phyloP scores from a whole-genome alignment of 2,797 vertebrate species.

The Aldrovandia affinis region DNA sequence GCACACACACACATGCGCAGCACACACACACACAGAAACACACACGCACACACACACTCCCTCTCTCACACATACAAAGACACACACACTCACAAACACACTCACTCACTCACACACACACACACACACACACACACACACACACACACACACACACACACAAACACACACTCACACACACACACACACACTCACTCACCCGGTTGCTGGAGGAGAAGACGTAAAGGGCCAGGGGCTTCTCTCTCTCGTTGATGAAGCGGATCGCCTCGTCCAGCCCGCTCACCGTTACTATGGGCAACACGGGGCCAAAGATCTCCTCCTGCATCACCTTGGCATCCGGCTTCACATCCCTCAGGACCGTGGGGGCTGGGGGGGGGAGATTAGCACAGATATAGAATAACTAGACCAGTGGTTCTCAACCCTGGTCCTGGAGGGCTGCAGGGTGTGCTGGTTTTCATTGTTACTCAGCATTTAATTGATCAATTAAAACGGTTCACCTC shows the following conservation, averaged over 20 bases:
- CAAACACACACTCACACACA: neutral
- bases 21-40: neutral
- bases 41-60: neutral
- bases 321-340: slow-evolving; percentile 88
- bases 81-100: neutral
- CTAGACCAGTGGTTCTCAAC: no score
- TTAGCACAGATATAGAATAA: slow-evolving; percentile 1
- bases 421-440: no score
- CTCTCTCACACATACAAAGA: no score
- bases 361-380: slow-evolving; percentile 76
- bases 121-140: neutral
- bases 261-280: slow-evolving; percentile 84
- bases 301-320: slow-evolving; percentile 91
- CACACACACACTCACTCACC: slow-evolving; percentile 57
- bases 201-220: slow-evolving; percentile 83
- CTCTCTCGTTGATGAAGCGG: slow-evolving; percentile 80
- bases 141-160: neutral
- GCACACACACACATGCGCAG: slow-evolving; percentile 47
- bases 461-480: no score
- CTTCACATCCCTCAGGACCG: slow-evolving; percentile 84
- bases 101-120: neutral
- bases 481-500: no score
- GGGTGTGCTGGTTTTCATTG: no score
- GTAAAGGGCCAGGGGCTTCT: slow-evolving; percentile 92
- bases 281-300: slow-evolving; percentile 85